Conservation (phyloP, 1,140 invertebrate genomes). For the Drosophila virilis region DNA sequence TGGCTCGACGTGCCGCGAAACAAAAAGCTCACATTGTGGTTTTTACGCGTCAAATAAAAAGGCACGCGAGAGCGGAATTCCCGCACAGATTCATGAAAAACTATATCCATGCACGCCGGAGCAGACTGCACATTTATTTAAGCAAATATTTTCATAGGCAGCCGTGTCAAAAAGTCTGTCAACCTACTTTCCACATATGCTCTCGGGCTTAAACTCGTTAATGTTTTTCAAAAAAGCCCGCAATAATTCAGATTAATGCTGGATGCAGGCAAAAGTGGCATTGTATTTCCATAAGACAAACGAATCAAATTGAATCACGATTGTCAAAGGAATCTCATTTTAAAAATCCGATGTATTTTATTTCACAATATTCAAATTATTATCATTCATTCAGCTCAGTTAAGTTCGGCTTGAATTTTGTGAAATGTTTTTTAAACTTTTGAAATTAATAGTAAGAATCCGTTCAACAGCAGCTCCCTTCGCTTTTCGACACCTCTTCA, state of each 20-base stretch:
- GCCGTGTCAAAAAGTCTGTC: slow-evolving; percentile 8
- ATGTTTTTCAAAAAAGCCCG: slow-evolving; percentile 31
- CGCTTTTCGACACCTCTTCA: too few species aligned
- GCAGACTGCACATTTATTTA: slow-evolving; percentile 32
- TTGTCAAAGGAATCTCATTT: too few species aligned
- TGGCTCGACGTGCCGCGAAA: slow-evolving; percentile 13
- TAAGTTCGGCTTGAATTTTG: too few species aligned
- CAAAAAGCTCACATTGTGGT: slow-evolving; percentile 47
- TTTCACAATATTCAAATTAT: too few species aligned
- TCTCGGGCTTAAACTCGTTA: slow-evolving; percentile 6
- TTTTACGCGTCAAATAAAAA: slow-evolving; percentile 38
- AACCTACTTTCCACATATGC: slow-evolving; percentile 5
- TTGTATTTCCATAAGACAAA: too few species aligned
- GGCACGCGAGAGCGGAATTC: slow-evolving; percentile 18
- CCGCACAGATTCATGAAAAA: slow-evolving; percentile 39
- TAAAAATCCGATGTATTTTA: too few species aligned
- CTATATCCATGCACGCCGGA: slow-evolving; percentile 13
- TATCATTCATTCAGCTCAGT: too few species aligned
- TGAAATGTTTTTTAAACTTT: too few species aligned
- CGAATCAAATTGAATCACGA: too few species aligned
- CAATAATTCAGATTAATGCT: slow-evolving; percentile 24
- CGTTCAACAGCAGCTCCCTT: too few species aligned
- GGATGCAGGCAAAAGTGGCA: too few species aligned
- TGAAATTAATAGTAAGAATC: too few species aligned
- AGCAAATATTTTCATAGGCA: slow-evolving; percentile 18